Base-by-base conservation (phyloP, 2,888 invertebrate species). In the Acronicta alni region DNA sequence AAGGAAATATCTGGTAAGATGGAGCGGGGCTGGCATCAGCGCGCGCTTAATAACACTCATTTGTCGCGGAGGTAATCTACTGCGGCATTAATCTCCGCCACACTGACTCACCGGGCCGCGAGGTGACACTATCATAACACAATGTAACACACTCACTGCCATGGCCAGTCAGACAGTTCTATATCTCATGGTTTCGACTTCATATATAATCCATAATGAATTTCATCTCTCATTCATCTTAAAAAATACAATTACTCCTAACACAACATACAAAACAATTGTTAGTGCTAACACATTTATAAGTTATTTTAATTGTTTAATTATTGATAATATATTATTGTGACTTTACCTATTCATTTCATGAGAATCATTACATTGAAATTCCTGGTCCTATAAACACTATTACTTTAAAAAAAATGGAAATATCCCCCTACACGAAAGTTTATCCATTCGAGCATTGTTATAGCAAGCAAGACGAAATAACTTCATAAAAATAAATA, bases 11-110 rank as follows among this genome's bases (percentile, higher is more conserved):
- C 12, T 43, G 15, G 10, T 43, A 14, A n/a, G 18, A 32, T 10
- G 14, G 20, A 16, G 17, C 10, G 8, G 10, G 16, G 32, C 57
- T 42, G 56, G 16, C 30, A 18, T 44, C 58, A 49, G 51, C 46
- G 30, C 43, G 45, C 45, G 37, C 45, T 49, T 70, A 57, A 57
- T 72, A 62, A 52, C 49, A 59, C 23, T 67, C 46, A 72, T 72
- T 67, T 47, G 53, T 63, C 53, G 30, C 14, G 15, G 15, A 46
- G 43, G 49, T 63, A 42, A 72, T 67, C 55, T 52, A 20, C 59
- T 23, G 41, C 32, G 15, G 20, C 26, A 59, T 71, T 48, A 20
- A 44, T 62, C 72, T 71, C 42, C 16, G 23, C n/a, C 30, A 5
- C 39, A 5, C 17, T 10, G 9, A 3, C 12, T 14, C 12, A 5